These are phyloP conservation scores for Tyria jacobaeae DNA, from an alignment of 2,888 invertebrate genomes.

Conservation along the genomic window DNA sequence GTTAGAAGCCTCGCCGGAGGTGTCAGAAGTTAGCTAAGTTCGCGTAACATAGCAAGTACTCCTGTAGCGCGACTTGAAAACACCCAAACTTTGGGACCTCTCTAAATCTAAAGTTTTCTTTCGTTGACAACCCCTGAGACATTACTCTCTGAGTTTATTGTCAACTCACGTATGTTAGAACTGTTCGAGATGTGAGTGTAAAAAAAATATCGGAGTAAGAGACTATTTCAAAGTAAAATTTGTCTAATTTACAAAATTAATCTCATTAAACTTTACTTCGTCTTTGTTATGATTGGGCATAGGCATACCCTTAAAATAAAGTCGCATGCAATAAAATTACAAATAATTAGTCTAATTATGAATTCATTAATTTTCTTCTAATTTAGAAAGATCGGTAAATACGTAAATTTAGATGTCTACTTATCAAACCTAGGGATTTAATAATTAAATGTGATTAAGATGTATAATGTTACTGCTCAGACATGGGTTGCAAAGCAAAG, in stretches of 20 bases:
- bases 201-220: constrained; percentile 34
- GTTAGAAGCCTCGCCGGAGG: constrained; percentile 57
- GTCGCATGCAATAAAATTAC: background rate
- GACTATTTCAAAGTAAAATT: background rate
- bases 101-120: constrained; percentile 73
- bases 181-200: constrained; percentile 30
- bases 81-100: constrained; percentile 66
- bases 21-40: constrained; percentile 65
- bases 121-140: constrained; percentile 66
- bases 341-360: background rate
- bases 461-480: background rate
- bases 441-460: background rate
- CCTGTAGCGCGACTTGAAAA: constrained; percentile 50
- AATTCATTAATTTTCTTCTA: constrained; percentile 29
- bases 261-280: background rate
- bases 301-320: background rate
- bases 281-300: background rate
- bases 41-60: constrained; percentile 38
- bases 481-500: background rate
- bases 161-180: constrained; percentile 46
- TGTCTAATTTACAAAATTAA: background rate
- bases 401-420: constrained; percentile 18
- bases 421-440: background rate
- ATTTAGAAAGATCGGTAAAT: constrained; percentile 28
- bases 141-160: constrained; percentile 60